A percentile compares a stretch with the other conserved stretches of the same genome.
These are phyloP conservation scores for Amiota communis DNA, from an alignment of 2,888 invertebrate species.

Conservation along the genomic window DNA sequence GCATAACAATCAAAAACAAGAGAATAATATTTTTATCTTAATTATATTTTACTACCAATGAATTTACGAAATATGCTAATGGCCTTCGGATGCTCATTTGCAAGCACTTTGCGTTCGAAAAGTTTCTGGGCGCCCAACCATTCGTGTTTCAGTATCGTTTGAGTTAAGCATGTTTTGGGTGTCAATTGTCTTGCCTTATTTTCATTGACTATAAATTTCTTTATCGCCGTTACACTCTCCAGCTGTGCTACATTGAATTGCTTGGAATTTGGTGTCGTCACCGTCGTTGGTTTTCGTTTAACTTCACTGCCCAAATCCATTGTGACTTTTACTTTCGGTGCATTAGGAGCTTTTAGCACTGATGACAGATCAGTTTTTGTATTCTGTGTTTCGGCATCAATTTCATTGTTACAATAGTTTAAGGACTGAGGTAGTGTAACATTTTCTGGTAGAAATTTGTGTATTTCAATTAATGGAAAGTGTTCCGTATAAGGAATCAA, in stretches of 20 bases:
- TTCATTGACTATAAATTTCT: constrained; percentile 62
- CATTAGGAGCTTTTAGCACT: constrained; percentile 36
- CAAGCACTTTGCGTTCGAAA: constrained; percentile 60
- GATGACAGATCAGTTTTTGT: constrained; percentile 37
- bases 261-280: background rate
- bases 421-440: constrained; percentile 51
- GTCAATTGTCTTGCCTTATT: constrained; percentile 54
- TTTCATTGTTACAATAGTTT: background rate
- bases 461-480: constrained; percentile 58
- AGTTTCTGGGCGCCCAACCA: constrained; percentile 66
- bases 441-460: constrained; percentile 47
- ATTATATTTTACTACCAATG: constrained; percentile 58
- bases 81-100: constrained; percentile 60
- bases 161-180: constrained; percentile 54
- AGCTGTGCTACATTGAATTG: constrained; percentile 53
- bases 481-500: constrained; percentile 45
- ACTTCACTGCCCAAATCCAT: constrained; percentile 54
- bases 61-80: constrained; percentile 66
- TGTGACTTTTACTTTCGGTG: constrained; percentile 22
- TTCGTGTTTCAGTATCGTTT: constrained; percentile 60
- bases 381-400: background rate
- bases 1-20: background rate
- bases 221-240: constrained; percentile 57
- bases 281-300: constrained; percentile 28
- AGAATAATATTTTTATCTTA: background rate